phyloP scores from a whole-genome alignment of 2,113 vertebrate genomes.

The Zosterops hypoxanthus region DNA sequence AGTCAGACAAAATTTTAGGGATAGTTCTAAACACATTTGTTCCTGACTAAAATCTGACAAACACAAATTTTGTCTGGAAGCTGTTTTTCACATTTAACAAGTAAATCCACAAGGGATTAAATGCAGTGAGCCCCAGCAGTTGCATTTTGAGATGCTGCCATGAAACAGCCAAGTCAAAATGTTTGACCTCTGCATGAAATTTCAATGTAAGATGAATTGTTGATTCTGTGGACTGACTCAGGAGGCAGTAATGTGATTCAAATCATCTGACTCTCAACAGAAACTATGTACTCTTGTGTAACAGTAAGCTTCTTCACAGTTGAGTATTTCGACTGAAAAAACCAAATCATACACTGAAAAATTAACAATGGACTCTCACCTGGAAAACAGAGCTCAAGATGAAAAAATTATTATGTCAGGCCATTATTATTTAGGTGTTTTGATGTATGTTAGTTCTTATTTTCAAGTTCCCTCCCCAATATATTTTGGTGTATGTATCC shows the following conservation, averaged over 20 bases:
- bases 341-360: not conserved
- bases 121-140: not conserved
- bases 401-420: not conserved
- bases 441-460: not conserved
- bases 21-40: not conserved
- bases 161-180: not conserved
- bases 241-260: conserved; percentile 22
- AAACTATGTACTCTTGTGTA: not conserved
- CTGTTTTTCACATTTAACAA: not conserved
- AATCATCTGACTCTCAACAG: conserved; percentile 24
- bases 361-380: not conserved
- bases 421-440: not conserved
- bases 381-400: conserved; percentile 3
- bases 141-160: not conserved
- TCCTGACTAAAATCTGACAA: not conserved
- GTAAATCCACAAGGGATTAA: not conserved
- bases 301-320: not conserved
- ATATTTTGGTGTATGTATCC: not conserved
- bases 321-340: conserved; percentile 12
- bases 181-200: conserved; percentile 1
- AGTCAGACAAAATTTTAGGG: not conserved
- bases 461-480: not conserved
- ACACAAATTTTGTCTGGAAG: not conserved
- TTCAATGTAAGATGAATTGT: not conserved
- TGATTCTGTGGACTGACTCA: conserved; percentile 1